phyloP scores from a whole-genome alignment of 2,113 vertebrate genomes.

The Blennius ocellaris region DNA sequence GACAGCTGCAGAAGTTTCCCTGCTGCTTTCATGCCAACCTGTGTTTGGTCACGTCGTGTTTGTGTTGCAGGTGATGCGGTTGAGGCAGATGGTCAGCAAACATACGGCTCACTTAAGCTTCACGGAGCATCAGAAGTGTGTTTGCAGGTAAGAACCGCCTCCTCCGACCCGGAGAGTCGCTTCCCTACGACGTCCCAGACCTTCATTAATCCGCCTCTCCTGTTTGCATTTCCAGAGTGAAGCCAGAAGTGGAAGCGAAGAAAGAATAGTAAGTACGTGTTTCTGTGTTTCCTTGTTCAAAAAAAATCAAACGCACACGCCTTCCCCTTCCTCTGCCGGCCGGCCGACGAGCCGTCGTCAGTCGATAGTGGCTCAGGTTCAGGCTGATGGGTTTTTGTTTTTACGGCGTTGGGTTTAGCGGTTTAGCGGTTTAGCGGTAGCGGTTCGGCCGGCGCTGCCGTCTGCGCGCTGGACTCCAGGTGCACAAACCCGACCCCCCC shows the following conservation, averaged over 20 bases:
- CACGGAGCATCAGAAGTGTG: conserved; percentile 77
- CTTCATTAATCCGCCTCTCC: not conserved
- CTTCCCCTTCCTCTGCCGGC: not conserved
- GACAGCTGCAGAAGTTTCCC: too few relatives aligned
- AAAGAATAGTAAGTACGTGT: conserved; percentile 90
- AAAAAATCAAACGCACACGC: not conserved
- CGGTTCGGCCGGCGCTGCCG: conserved; percentile 18
- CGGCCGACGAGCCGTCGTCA: too few relatives aligned
- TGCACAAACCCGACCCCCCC: conserved; percentile 64
- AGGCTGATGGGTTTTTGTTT: not conserved
- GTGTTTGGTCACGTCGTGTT: too few relatives aligned
- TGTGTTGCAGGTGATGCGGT: conserved; percentile 69
- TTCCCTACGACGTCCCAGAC: not conserved
- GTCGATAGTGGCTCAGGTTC: too few relatives aligned
- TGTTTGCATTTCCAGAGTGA: conserved; percentile 84
- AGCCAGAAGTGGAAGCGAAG: conserved; percentile 89
- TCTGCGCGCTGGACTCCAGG: conserved; percentile 48
- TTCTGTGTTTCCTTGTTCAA: conserved; percentile 10
- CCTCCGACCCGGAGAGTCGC: too few relatives aligned
- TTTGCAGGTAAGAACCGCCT: conserved; percentile 75
- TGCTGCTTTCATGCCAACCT: conserved; percentile 11
- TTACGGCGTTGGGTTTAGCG: conserved; percentile 38
- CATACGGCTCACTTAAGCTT: conserved; percentile 69
- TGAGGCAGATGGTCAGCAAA: conserved; percentile 54
- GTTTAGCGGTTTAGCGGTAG: conserved; percentile 29